phyloP scores from a whole-genome alignment of 2,888 invertebrate species.

The Empis livida region DNA sequence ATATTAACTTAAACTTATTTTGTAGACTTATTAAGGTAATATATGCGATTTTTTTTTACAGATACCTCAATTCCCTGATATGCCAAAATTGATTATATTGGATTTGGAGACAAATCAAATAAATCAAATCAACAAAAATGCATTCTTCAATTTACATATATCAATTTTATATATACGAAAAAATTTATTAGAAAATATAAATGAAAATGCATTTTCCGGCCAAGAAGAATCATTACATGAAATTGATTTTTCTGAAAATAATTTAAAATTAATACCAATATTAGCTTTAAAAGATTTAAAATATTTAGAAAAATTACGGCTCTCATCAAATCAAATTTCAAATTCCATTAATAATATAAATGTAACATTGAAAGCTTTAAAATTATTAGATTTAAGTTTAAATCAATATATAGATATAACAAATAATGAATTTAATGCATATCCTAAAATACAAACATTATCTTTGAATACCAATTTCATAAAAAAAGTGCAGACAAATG shows the following conservation, averaged over 20 bases:
- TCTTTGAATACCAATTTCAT: conserved; percentile 72
- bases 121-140: conserved; percentile 62
- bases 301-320: conserved; percentile 49
- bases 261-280: conserved; percentile 62
- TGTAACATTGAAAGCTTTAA: conserved; percentile 43
- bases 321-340: conserved; percentile 64
- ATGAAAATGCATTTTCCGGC: conserved; percentile 64
- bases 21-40: no score
- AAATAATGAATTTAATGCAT: conserved; percentile 58
- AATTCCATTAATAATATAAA: conserved; percentile 16
- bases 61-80: conserved; percentile 29
- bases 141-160: conserved; percentile 66
- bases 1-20: no score
- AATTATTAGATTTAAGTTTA: conserved; percentile 64
- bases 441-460: conserved; percentile 58
- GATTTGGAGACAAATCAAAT: conserved; percentile 69
- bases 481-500: conserved; percentile 53
- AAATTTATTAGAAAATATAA: conserved; percentile 60
- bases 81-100: conserved; percentile 54
- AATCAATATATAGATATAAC: conserved; percentile 62
- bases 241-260: conserved; percentile 71
- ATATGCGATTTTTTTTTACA: no score
- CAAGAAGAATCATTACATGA: conserved; percentile 60
- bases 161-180: conserved; percentile 63
- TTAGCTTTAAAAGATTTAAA: conserved; percentile 56